phyloP scores from a whole-genome alignment of 2,797 vertebrate genomes.

The Botia kubotai region DNA sequence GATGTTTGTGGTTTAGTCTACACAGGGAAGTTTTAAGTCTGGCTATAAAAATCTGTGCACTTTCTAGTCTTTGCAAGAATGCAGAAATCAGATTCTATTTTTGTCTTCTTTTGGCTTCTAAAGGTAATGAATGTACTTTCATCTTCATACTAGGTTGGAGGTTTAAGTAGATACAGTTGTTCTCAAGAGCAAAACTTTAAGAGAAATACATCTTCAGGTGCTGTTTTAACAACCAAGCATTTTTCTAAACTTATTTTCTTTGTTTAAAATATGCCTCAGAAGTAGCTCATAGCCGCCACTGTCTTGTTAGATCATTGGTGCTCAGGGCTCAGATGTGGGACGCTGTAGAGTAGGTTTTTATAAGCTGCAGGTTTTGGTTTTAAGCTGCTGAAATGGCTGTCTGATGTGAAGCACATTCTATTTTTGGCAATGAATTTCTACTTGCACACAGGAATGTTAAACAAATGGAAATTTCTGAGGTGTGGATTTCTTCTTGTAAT shows the following conservation, averaged over 20 bases:
- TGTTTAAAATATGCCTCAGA: conserved; percentile 68
- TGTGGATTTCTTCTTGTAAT: background rate
- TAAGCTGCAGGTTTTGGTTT: conserved; percentile 66
- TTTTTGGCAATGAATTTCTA: conserved; percentile 61
- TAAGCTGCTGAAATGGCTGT: conserved; percentile 50
- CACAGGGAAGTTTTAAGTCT: background rate
- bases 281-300: too few species aligned
- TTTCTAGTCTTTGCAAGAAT: background rate
- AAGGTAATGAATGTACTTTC: too few species aligned
- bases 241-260: conserved; percentile 76
- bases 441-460: background rate
- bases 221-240: conserved; percentile 70
- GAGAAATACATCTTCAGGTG: conserved; percentile 41
- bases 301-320: conserved; percentile 24
- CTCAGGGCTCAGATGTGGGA: background rate
- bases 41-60: background rate
- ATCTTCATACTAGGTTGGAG: too few species aligned
- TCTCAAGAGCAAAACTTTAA: background rate
- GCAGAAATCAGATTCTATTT: background rate
- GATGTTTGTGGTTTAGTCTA: background rate
- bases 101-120: too few species aligned
- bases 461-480: background rate
- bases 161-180: background rate
- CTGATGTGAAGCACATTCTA: conserved; percentile 72
- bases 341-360: conserved; percentile 58